Evolutionary conservation across 1,140 invertebrate species (phyloP).

Genomic region (Trigoniulus corallinus): DNA sequence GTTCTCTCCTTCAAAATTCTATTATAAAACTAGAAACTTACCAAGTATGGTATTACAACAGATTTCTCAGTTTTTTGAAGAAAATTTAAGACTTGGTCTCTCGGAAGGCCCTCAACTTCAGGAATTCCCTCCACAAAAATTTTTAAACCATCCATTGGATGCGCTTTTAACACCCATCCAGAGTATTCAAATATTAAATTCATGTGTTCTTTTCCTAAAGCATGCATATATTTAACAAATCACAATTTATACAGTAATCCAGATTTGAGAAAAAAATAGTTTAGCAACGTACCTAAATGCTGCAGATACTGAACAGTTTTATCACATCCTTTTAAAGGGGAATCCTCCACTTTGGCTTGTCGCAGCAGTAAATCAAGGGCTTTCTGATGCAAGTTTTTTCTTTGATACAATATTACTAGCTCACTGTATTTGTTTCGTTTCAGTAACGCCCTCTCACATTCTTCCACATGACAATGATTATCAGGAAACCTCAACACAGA

Average conservation of each 20-base stretch:
- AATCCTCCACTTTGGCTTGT: conserved; percentile 56
- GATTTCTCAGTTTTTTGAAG: conserved; percentile 58
- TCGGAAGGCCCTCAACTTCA: conserved; percentile 73
- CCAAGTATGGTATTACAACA: conserved; percentile 75
- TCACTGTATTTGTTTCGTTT: conserved; percentile 79
- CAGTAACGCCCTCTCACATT: conserved; percentile 75
- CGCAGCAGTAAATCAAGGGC: conserved; percentile 74
- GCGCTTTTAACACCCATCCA: conserved; percentile 71
- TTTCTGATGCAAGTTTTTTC: conserved; percentile 76
- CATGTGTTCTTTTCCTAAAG: conserved; percentile 56
- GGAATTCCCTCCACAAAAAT: conserved; percentile 86
- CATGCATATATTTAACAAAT: conserved; percentile 4
- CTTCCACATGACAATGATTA: conserved; percentile 87
- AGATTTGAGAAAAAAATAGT: background rate
- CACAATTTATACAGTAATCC: background rate
- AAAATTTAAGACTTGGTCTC: conserved; percentile 76
- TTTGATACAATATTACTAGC: conserved; percentile 89
- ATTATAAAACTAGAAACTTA: conserved; percentile 17
- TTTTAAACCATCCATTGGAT: conserved; percentile 76
- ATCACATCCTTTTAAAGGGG: conserved; percentile 58
- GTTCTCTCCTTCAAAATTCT: background rate
- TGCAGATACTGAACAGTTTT: conserved; percentile 83
- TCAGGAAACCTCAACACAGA: conserved; percentile 64
- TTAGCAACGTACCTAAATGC: conserved; percentile 44
- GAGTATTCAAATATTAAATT: conserved; percentile 87